Evolutionary conservation across 2,888 invertebrate genomes (phyloP).

Genomic region (Drosophila conformis): DNA sequence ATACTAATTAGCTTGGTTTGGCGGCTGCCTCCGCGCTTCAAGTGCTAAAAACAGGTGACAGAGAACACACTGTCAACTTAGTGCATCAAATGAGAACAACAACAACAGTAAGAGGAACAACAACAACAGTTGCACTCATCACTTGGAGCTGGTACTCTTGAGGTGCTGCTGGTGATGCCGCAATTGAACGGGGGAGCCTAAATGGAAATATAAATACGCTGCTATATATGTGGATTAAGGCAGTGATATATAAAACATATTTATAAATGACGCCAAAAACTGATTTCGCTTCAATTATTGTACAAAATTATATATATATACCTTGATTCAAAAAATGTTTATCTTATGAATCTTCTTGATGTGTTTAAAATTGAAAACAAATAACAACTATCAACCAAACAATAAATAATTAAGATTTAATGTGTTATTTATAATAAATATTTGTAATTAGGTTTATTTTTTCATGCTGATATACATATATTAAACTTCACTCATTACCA

Average conservation of each 20-base stretch:
- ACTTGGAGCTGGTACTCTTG: conserved; percentile 64
- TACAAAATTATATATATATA: background rate
- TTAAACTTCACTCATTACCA: background rate
- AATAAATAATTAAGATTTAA: too few species aligned
- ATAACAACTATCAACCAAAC: background rate
- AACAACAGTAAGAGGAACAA: conserved; percentile 18
- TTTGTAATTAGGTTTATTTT: too few species aligned
- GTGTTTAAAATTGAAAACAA: background rate
- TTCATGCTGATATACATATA: too few species aligned
- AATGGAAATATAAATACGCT: conserved; percentile 32
- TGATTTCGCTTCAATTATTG: background rate
- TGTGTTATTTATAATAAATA: too few species aligned
- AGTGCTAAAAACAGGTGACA: conserved; percentile 74
- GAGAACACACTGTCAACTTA: conserved; percentile 54
- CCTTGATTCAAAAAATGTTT: background rate
- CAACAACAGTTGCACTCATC: conserved; percentile 42
- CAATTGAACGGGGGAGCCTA: conserved; percentile 13
- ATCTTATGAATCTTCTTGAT: background rate
- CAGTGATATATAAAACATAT: background rate
- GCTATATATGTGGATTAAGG: background rate
- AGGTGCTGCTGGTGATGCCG: conserved; percentile 33
- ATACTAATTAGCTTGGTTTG: conserved; percentile 79
- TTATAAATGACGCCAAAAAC: background rate
- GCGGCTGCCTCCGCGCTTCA: conserved; percentile 59
- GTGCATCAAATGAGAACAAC: conserved; percentile 52